A percentile compares a stretch with the other conserved stretches of the same genome.
phyloP scores from a whole-genome alignment of 2,797 vertebrate genomes.

The Notolepis coatsorum region DNA sequence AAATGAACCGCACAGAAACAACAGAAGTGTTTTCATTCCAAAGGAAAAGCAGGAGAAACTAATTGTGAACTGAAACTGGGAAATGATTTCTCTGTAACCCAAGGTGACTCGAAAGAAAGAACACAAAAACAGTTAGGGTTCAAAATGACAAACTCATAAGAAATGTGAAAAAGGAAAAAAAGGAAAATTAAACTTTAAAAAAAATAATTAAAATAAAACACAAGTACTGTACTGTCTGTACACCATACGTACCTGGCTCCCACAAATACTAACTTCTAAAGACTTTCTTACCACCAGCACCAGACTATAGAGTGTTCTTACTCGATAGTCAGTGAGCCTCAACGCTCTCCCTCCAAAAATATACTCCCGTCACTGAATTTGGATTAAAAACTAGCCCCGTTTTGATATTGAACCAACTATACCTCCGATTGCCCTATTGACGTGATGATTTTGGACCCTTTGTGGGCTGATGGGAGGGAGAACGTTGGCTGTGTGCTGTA shows the following conservation, averaged over 20 bases:
- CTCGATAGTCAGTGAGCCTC: constrained; percentile 60
- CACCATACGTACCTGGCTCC: constrained; percentile 87
- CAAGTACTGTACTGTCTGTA: constrained; percentile 62
- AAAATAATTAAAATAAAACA: constrained; percentile 53
- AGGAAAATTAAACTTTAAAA: constrained; percentile 56
- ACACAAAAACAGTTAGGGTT: constrained; percentile 58
- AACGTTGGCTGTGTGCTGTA: constrained; percentile 75
- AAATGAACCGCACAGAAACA: constrained; percentile 29
- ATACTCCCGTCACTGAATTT: constrained; percentile 17
- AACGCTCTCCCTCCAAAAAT: constrained; percentile 66
- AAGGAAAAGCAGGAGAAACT: constrained; percentile 49
- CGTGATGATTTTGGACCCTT: constrained; percentile 30
- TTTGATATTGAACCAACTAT: constrained; percentile 12
- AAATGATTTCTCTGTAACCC: constrained; percentile 68
- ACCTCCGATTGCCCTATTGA: constrained; percentile 17
- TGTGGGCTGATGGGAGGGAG: constrained; percentile 57
- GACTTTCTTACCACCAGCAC: constrained; percentile 89
- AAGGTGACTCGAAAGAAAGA: constrained; percentile 69
- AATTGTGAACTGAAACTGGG: constrained; percentile 66
- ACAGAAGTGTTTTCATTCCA: constrained; percentile 62
- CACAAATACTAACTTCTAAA: constrained; percentile 77
- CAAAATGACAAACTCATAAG: constrained; percentile 72
- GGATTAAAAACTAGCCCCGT: not conserved
- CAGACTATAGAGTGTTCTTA: constrained; percentile 63
- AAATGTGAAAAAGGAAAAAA: constrained; percentile 65